Conservation (phyloP, 2,797 vertebrate species). For the Salarias fasciatus region DNA sequence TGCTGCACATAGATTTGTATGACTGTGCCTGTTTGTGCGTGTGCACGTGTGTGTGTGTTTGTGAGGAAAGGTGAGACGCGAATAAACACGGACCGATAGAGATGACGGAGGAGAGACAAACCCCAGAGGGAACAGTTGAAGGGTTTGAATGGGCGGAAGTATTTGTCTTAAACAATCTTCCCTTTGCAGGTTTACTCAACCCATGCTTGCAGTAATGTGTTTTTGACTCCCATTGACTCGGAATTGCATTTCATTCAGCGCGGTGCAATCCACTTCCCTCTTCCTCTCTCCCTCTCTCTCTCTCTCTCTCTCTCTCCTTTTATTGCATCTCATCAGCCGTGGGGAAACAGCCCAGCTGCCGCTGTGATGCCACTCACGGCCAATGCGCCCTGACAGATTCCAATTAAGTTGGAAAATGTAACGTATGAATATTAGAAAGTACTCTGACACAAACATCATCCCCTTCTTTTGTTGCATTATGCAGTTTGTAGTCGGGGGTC, state of each 20-base stretch:
- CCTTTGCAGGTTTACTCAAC: slow-evolving; percentile 67
- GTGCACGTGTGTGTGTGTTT: not conserved
- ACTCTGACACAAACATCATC: slow-evolving; percentile 76
- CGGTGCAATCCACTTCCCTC: slow-evolving; percentile 51
- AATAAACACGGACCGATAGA: slow-evolving; percentile 34
- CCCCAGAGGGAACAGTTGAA: slow-evolving; percentile 39
- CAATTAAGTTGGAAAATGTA: slow-evolving; percentile 90
- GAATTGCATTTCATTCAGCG: slow-evolving; percentile 66
- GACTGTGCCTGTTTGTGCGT: not conserved
- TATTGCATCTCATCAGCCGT: slow-evolving; percentile 75
- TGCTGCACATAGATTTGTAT: not conserved
- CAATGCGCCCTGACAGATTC: slow-evolving; percentile 80
- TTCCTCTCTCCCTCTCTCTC: not conserved
- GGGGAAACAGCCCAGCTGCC: slow-evolving; percentile 67
- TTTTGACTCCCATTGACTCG: slow-evolving; percentile 76
- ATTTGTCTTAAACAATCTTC: slow-evolving; percentile 67
- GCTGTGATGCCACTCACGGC: slow-evolving; percentile 73
- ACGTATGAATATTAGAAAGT: slow-evolving; percentile 83
- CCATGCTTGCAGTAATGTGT: slow-evolving; percentile 64
- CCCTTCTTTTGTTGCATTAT: slow-evolving; percentile 76
- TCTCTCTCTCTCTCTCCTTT: slow-evolving; percentile 25
- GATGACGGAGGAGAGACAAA: slow-evolving; percentile 27
- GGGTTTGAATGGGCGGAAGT: slow-evolving; percentile 41
- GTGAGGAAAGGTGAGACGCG: not conserved
- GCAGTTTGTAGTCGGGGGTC: slow-evolving; percentile 60